A percentile compares a stretch with the other conserved stretches of the same genome.
These are phyloP conservation scores for Xerus rutilus DNA, from an alignment of 2,797 vertebrate species.

Conservation along the genomic window DNA sequence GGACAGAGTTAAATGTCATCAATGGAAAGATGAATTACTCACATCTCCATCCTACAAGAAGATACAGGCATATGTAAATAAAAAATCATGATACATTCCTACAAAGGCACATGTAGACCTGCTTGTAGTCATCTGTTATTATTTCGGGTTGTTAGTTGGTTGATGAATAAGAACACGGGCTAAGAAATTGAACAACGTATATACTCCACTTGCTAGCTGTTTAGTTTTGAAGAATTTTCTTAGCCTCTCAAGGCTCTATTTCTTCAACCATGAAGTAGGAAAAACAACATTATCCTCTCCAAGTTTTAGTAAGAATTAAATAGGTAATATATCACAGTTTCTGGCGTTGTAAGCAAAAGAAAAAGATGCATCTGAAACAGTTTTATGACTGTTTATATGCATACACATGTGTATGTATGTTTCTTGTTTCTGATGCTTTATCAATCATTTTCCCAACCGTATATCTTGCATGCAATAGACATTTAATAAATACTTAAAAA, in stretches of 20 bases:
- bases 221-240: not conserved
- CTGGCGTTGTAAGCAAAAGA: not conserved
- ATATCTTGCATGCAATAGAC: not conserved
- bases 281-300: not conserved
- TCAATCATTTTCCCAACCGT: not conserved
- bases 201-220: not conserved
- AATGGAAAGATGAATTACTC: not conserved
- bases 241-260: not conserved
- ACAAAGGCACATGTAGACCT: not conserved
- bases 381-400: not conserved
- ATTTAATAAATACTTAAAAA: constrained; percentile 5
- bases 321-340: not conserved
- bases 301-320: not conserved
- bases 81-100: not conserved
- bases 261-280: not conserved
- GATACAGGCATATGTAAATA: not conserved
- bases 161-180: not conserved
- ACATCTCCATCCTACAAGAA: not conserved
- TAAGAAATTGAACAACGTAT: not conserved
- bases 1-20: not conserved
- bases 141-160: not conserved
- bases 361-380: not conserved
- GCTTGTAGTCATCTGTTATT: not conserved
- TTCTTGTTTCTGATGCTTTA: not conserved
- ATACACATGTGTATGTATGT: not conserved